Percentiles rank a stretch among this genome's conserved stretches.
These are phyloP conservation scores for Mellilla xanthometata DNA, from an alignment of 2,888 invertebrate genomes.

Conservation along the genomic window DNA sequence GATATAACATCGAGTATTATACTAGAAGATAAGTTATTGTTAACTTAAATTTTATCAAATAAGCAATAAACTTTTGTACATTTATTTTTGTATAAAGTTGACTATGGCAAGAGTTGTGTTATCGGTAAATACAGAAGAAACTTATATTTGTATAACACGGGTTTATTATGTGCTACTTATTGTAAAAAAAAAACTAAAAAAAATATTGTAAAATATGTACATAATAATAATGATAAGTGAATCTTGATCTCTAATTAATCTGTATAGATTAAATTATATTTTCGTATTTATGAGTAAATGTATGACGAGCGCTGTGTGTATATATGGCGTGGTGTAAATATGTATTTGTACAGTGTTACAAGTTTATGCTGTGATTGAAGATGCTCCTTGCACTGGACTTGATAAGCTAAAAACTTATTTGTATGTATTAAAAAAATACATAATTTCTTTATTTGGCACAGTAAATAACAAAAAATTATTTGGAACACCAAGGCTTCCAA, in stretches of 20 bases:
- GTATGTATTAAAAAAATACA: no score
- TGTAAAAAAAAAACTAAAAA: slow-evolving; percentile 32
- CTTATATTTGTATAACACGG: slow-evolving; percentile 43
- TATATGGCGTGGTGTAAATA: slow-evolving; percentile 55
- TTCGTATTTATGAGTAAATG: slow-evolving; percentile 59
- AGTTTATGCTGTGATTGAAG: slow-evolving; percentile 54
- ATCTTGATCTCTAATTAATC: slow-evolving; percentile 70
- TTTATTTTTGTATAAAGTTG: slow-evolving; percentile 35
- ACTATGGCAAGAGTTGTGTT: slow-evolving; percentile 21
- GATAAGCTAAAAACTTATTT: no score
- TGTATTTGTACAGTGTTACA: slow-evolving; percentile 74
- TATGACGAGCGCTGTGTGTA: slow-evolving; percentile 56
- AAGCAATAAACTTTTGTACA: slow-evolving; percentile 34
- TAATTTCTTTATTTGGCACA: no score
- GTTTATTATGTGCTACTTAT: slow-evolving; percentile 58
- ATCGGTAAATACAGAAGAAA: not conserved
- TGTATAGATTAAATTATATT: slow-evolving; percentile 73
- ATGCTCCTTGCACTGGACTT: slow-evolving; percentile 37
- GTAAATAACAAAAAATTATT: no score
- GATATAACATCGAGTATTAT: slow-evolving; percentile 9
- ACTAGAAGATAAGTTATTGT: not conserved
- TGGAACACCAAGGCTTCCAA: no score
- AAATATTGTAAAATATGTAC: slow-evolving; percentile 28
- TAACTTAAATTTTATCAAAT: slow-evolving; percentile 4
- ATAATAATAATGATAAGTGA: slow-evolving; percentile 44